Evolutionary conservation across 1,140 invertebrate species (phyloP), one percentile per base, ranked within the genome.

Genomic region (Steinernema khuongi): DNA sequence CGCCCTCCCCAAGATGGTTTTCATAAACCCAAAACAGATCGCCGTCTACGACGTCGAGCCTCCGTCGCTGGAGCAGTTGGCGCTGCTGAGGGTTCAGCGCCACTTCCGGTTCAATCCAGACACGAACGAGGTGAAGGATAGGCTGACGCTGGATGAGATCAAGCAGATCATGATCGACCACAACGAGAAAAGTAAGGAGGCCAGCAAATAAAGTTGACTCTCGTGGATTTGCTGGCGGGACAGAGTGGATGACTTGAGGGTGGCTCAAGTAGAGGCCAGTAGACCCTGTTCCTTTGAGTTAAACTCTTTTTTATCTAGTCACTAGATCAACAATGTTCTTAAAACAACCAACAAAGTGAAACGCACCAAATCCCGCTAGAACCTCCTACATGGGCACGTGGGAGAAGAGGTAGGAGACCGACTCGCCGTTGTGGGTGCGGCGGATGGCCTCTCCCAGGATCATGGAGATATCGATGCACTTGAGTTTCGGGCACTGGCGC

Each of bases 391-490:
- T n/a, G n/a, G n/a, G n/a, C n/a, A n/a, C n/a, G n/a, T n/a, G n/a
- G n/a, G 91, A 93, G 87, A 95, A 96, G 44, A 96, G 89, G 88
- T 95, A 95, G 32, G 93, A 94, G 31, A 96, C 93, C 69, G 92
- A 94, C 89, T 97, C 94, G 73, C 94, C 94, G 85, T 97, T 97
- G 87, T 97, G 94, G 76, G 94, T 97, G 82, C 94, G 89, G 81
- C 95, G 89, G 44, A 97, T 93, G 43, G 94, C 94, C 87, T 97
- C 94, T 31, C 94, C 94, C 83, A 98, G 91, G 90, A 97, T 97
- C 90, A 95, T 94, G 1, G 94, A 96, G 31, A 97, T 93, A 86
- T 97, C 94, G 84, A 97, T 96, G 80, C 91, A 93, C 92, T 97
- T 91, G 85, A 96, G 92, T 89, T 97, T 97, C 4, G 92, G 90